Conservation (phyloP, 2,888 invertebrate genomes). For the Octodonta nipae region DNA sequence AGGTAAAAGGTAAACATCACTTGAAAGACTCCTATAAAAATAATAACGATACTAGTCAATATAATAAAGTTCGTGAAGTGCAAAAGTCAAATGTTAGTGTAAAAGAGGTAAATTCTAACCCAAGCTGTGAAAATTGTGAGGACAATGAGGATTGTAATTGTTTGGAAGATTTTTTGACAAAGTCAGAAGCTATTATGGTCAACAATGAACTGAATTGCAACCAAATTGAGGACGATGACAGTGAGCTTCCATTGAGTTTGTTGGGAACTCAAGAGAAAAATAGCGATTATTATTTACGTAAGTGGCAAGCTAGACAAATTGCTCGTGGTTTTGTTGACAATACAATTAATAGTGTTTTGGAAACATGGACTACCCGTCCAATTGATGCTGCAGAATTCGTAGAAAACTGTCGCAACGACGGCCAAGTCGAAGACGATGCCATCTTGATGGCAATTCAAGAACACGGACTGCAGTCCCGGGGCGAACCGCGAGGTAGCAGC, state of each 20-base stretch:
- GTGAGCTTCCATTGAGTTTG: conserved; percentile 14
- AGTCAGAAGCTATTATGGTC: background rate
- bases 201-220: no score
- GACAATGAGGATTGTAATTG: conserved; percentile 2
- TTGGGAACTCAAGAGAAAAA: conserved; percentile 11
- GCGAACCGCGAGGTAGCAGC: background rate
- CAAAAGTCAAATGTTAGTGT: no score
- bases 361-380: conserved; percentile 42
- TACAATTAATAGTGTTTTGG: conserved; percentile 53
- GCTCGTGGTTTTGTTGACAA: conserved; percentile 56
- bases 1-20: conserved; percentile 52
- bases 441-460: conserved; percentile 62
- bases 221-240: conserved; percentile 4
- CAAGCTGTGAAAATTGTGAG: no score
- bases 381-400: conserved; percentile 40
- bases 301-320: conserved; percentile 55
- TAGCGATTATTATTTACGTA: conserved; percentile 33
- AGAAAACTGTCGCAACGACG: conserved; percentile 42
- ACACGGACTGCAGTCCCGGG: conserved; percentile 44
- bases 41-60: conserved; percentile 7
- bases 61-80: conserved; percentile 7
- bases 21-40: conserved; percentile 36
- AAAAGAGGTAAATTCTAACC: no score
- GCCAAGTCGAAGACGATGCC: conserved; percentile 54
- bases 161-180: background rate